A percentile compares a stretch with the other conserved stretches of the same genome.
These are phyloP conservation scores for Grammomys dolichurus DNA, from an alignment of 2,113 vertebrate species.

Conservation along the genomic window DNA sequence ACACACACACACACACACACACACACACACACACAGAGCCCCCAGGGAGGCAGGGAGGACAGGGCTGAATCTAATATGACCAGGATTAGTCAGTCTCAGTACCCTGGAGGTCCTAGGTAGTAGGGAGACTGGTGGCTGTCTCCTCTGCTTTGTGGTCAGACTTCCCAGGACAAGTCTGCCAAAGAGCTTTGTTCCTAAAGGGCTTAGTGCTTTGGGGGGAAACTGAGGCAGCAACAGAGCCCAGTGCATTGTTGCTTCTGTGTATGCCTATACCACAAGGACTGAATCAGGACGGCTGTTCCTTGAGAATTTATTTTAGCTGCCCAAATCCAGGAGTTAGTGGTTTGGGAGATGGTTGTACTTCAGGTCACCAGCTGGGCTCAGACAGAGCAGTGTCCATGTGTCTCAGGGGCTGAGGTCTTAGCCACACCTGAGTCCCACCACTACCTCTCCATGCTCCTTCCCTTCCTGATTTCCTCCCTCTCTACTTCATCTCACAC, in stretches of 20 bases:
- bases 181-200: fast-evolving
- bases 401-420: fast-evolving
- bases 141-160: not conserved
- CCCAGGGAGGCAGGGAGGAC: fast-evolving
- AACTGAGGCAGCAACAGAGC: not conserved
- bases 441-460: too few relatives aligned
- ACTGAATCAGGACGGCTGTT: fast-evolving
- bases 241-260: fast-evolving
- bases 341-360: not conserved
- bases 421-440: not conserved
- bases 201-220: not conserved
- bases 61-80: fast-evolving
- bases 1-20: not conserved
- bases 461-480: fast-evolving
- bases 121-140: fast-evolving
- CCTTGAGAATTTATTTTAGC: not conserved
- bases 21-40: not conserved
- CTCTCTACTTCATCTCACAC: not conserved
- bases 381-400: fast-evolving
- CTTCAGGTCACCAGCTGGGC: not conserved
- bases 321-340: not conserved
- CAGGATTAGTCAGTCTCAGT: fast-evolving
- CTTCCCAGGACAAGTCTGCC: too few relatives aligned
- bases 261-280: fast-evolving
- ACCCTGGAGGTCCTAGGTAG: fast-evolving